These are phyloP conservation scores for Chrysemys picta DNA, from an alignment of 2,113 vertebrate genomes.

Conservation along the genomic window DNA sequence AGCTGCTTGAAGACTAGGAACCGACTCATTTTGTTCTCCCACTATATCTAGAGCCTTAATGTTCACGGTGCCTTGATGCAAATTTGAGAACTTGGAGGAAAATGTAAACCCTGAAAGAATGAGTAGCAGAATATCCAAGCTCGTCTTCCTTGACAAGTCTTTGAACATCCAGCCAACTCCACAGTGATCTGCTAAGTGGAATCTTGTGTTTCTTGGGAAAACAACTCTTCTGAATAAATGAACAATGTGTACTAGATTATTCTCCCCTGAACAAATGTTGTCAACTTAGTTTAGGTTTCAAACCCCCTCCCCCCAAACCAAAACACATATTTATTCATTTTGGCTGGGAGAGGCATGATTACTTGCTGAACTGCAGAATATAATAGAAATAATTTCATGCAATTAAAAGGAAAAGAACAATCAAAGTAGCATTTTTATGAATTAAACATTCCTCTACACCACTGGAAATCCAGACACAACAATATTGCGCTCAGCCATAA, in stretches of 20 bases:
- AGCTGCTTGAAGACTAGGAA: not conserved
- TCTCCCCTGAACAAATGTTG: rapidly evolving
- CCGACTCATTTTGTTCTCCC: not conserved
- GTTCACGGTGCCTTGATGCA: rapidly evolving
- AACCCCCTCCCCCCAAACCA: not conserved
- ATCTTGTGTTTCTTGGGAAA: not conserved
- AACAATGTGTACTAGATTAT: not conserved
- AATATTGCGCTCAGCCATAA: not conserved
- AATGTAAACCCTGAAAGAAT: not conserved
- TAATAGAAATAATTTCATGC: not conserved
- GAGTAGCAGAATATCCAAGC: not conserved
- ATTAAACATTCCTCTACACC: not conserved
- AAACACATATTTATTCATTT: not conserved
- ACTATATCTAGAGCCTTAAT: not conserved
- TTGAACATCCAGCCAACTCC: not conserved
- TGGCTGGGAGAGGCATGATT: not conserved
- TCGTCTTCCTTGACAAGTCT: not conserved
- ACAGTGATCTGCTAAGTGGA: rapidly evolving
- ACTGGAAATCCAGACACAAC: not conserved
- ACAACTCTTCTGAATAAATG: not conserved
- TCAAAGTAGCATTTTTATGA: not conserved
- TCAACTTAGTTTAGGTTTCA: not conserved
- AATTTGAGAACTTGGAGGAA: not conserved
- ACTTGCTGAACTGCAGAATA: not conserved
- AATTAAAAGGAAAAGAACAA: not conserved